phyloP scores from a whole-genome alignment of 2,888 invertebrate species.

The Stenchaetothrips biformis region DNA sequence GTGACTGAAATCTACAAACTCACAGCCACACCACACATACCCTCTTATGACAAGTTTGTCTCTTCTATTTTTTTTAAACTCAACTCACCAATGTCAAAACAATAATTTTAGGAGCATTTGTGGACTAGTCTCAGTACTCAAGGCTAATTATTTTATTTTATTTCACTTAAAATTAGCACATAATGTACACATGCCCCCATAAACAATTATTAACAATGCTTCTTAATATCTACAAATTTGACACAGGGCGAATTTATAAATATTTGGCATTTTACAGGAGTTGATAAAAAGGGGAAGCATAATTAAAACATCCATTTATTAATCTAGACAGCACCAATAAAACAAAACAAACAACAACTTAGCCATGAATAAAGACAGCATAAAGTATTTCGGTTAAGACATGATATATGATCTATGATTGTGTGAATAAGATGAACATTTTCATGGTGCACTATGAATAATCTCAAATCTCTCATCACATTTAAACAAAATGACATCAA shows the following conservation, averaged over 20 bases:
- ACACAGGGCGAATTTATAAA: slow-evolving; percentile 20
- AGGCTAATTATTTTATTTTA: not conserved
- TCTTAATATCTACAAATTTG: slow-evolving; percentile 13
- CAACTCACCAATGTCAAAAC: too few relatives aligned
- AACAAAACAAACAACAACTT: slow-evolving; percentile 5
- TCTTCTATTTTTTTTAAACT: too few relatives aligned
- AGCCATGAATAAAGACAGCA: not conserved
- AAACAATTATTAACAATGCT: slow-evolving; percentile 13
- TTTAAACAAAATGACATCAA: too few relatives aligned
- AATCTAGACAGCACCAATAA: not conserved
- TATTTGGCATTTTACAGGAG: slow-evolving; percentile 22
- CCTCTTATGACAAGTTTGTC: too few relatives aligned
- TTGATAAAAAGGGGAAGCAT: not conserved
- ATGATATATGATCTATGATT: not conserved
- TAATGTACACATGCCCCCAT: not conserved
- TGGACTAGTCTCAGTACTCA: not conserved
- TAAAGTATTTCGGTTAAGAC: not conserved
- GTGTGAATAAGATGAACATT: too few relatives aligned
- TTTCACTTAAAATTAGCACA: not conserved
- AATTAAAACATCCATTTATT: not conserved
- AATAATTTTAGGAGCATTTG: too few relatives aligned
- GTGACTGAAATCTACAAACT: not conserved
- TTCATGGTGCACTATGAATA: too few relatives aligned
- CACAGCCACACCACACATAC: too few relatives aligned
- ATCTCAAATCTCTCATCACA: too few relatives aligned